Conservation (phyloP, 2,113 vertebrate genomes). For the Alethe diademata region DNA sequence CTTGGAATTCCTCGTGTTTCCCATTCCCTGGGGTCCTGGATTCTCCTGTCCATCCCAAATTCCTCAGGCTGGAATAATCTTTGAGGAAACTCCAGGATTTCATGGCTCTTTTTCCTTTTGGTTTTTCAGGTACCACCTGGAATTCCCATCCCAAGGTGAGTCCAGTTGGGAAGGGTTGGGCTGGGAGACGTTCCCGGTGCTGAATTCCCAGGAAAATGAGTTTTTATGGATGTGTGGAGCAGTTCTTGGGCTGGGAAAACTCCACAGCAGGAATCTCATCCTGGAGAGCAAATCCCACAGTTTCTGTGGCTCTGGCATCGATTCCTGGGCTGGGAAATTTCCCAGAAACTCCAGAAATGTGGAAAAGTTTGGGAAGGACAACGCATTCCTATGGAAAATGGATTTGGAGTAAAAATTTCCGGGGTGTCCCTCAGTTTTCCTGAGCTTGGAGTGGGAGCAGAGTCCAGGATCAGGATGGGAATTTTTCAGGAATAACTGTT, state of each 20-base stretch:
- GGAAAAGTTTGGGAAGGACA: background rate
- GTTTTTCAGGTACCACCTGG: constrained; percentile 73
- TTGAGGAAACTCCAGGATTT: background rate
- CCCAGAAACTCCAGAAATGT: background rate
- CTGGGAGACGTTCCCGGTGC: accelerated
- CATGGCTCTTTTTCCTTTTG: background rate
- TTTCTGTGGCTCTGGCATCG: background rate
- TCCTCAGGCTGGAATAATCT: background rate
- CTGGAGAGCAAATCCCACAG: background rate
- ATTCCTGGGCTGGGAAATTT: background rate
- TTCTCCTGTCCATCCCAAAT: background rate
- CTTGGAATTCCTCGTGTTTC: background rate
- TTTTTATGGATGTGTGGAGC: background rate
- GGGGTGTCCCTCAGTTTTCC: background rate
- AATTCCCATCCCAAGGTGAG: constrained; percentile 72
- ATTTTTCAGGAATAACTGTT: background rate
- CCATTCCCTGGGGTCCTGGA: background rate
- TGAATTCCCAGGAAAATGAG: too few species aligned
- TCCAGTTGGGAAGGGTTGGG: background rate
- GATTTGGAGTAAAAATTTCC: background rate
- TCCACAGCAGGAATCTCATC: accelerated
- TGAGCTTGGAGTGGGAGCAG: background rate
- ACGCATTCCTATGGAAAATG: accelerated
- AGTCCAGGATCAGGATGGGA: background rate
- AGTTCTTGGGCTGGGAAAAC: background rate